These are phyloP conservation scores for Xiphorhynchus elegans DNA, from an alignment of 2,113 vertebrate species.

Conservation along the genomic window DNA sequence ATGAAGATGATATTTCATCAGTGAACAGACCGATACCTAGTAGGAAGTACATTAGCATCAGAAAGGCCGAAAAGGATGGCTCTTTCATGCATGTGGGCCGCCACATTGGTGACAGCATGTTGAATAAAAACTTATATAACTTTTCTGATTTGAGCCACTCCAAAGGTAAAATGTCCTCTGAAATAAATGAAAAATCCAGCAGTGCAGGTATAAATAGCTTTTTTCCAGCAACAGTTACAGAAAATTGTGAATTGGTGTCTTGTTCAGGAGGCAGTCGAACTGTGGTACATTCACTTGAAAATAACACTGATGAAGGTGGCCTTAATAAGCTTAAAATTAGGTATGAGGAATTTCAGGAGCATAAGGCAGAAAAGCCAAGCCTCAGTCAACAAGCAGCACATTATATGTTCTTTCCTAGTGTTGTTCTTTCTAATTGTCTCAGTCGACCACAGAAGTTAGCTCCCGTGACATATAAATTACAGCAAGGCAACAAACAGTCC, in stretches of 20 bases:
- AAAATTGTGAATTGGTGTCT: conserved; percentile 76
- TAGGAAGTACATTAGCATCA: conserved; percentile 87
- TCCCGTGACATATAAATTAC: conserved; percentile 79
- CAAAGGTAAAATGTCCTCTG: conserved; percentile 81
- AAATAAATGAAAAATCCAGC: conserved; percentile 81
- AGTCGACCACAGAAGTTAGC: conserved; percentile 86
- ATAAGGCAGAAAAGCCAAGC: conserved; percentile 90
- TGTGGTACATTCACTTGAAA: conserved; percentile 75
- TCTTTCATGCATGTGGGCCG: conserved; percentile 74
- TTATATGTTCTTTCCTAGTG: conserved; percentile 98
- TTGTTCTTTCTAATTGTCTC: conserved; percentile 98
- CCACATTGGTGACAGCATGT: conserved; percentile 74
- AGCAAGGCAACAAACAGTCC: conserved; percentile 81
- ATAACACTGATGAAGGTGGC: conserved; percentile 82
- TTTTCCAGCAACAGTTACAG: conserved; percentile 75
- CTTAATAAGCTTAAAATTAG: conserved; percentile 94
- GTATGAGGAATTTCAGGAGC: conserved; percentile 97
- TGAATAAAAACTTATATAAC: conserved; percentile 83
- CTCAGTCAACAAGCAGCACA: conserved; percentile 95
- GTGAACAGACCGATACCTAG: conserved; percentile 84
- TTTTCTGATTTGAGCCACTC: conserved; percentile 86
- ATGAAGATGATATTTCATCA: conserved; percentile 85
- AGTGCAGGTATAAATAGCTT: conserved; percentile 72
- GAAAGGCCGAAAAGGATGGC: conserved; percentile 86
- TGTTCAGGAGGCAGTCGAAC: conserved; percentile 76